Evolutionary conservation across 2,888 invertebrate genomes (phyloP).

Genomic region (Ennomos quercinarius): DNA sequence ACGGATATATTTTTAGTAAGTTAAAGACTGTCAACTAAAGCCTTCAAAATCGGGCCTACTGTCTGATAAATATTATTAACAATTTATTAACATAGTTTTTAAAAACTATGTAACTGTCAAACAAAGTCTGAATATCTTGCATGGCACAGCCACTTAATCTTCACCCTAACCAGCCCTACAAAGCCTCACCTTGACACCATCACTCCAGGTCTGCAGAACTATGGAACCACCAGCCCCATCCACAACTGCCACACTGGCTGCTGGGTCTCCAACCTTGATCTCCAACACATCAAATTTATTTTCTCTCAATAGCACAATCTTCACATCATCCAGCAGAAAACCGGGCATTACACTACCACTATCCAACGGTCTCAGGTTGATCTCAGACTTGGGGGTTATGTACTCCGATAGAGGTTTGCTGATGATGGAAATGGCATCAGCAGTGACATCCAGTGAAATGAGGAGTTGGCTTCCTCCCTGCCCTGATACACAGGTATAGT

Average conservation of each 20-base stretch:
- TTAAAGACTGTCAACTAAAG: too few relatives aligned
- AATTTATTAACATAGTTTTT: too few relatives aligned
- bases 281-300: constrained; percentile 61
- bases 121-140: too few relatives aligned
- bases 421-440: constrained; percentile 77
- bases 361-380: constrained; percentile 59
- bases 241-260: constrained; percentile 64
- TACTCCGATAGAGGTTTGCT: constrained; percentile 74
- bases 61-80: too few relatives aligned
- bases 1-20: too few relatives aligned
- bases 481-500: constrained; percentile 88
- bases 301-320: constrained; percentile 66
- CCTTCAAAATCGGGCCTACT: too few relatives aligned
- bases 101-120: too few relatives aligned
- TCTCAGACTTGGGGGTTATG: constrained; percentile 49
- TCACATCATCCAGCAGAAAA: constrained; percentile 68
- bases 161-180: too few relatives aligned
- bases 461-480: constrained; percentile 77
- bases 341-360: constrained; percentile 66
- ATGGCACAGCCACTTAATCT: too few relatives aligned
- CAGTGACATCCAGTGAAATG: constrained; percentile 86
- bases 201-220: constrained; percentile 68
- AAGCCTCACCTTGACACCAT: constrained; percentile 59
- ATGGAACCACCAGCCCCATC: constrained; percentile 63
- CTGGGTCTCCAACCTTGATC: constrained; percentile 53